Base-by-base conservation (phyloP, 2,797 vertebrate species). In the Enteromius fasciolatus region DNA sequence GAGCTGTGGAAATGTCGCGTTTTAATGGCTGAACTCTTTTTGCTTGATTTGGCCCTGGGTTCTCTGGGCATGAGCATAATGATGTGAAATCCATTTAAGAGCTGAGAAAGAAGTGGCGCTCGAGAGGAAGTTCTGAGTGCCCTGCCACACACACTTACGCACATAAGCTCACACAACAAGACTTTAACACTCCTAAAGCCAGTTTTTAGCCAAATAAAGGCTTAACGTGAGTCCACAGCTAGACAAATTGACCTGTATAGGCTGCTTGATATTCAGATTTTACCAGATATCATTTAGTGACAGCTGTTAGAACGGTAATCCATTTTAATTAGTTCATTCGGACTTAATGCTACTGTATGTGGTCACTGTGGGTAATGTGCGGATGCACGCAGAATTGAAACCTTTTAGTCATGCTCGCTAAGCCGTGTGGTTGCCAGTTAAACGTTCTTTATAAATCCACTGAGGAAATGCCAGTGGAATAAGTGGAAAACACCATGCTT, bases 71-170 rank as follows among this genome's bases (percentile, higher is more conserved):
- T 79, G 46, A 82, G 41, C 61, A 69, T 82, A 82, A 85, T 85
- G 72, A 85, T 85, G 80, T 82, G 76, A 82, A 85, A 82, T 85
- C 76, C 84, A 85, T 85, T 85, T 85, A 85, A 68, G 80, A 85
- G 69, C 74, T 66, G 80, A 48, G 75, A 82, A 75, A 82, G 67
- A 82, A 67, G 79, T 70, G 50, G 48, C 3, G 28, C 46, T 82
- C 28, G 36, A 76, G 64, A 78, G 75, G 41, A 82, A 79, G 64
- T 78, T 67, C 52, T 72, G 61, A 81, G 79, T 68, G 80, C 78
- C 57, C 18, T 20, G 20, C 66, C 64, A 54, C 61, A 64, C 67
- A 48, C 39, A 48, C 52, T 39, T 46, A 44, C 25, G 36, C 78
- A 72, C 73, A 25, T 25, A 76, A 44, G 44, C 41, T 48, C 66